These are phyloP conservation scores for Agrilus planipennis DNA, from an alignment of 1,140 invertebrate genomes.

Conservation along the genomic window DNA sequence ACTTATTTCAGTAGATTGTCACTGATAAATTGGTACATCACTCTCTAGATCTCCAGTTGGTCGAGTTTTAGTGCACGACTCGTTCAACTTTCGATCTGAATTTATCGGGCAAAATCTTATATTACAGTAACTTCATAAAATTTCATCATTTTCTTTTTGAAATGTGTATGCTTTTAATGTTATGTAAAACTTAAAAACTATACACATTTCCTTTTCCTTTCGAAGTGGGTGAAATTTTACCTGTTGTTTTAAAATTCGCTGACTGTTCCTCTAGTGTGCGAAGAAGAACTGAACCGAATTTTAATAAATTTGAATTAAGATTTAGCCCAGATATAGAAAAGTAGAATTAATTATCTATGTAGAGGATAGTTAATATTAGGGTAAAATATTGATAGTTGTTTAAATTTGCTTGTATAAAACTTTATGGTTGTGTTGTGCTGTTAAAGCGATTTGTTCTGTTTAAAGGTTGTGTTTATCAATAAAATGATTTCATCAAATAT, in stretches of 20 bases:
- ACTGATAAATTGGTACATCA: constrained; percentile 4
- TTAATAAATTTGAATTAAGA: constrained; percentile 5
- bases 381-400: constrained; percentile 28
- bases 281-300: constrained; percentile 20
- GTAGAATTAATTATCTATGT: constrained; percentile 18
- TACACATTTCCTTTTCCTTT: background rate
- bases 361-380: constrained; percentile 15
- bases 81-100: constrained; percentile 8
- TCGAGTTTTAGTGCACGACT: constrained; percentile 16
- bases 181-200: background rate
- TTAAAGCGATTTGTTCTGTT: constrained; percentile 22
- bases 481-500: constrained; percentile 27
- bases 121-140: constrained; percentile 1
- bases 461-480: constrained; percentile 28
- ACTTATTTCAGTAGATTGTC: constrained; percentile 10
- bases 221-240: background rate
- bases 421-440: constrained; percentile 27
- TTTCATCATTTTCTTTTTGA: background rate
- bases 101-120: background rate
- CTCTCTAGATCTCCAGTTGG: constrained; percentile 10
- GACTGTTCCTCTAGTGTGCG: constrained; percentile 18
- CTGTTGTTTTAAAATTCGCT: constrained; percentile 16
- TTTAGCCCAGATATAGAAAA: constrained; percentile 11
- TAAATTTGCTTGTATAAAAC: constrained; percentile 25
- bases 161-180: background rate